These are phyloP conservation scores for Pseudopleuronectes americanus DNA, from an alignment of 2,797 vertebrate genomes.

Conservation along the genomic window DNA sequence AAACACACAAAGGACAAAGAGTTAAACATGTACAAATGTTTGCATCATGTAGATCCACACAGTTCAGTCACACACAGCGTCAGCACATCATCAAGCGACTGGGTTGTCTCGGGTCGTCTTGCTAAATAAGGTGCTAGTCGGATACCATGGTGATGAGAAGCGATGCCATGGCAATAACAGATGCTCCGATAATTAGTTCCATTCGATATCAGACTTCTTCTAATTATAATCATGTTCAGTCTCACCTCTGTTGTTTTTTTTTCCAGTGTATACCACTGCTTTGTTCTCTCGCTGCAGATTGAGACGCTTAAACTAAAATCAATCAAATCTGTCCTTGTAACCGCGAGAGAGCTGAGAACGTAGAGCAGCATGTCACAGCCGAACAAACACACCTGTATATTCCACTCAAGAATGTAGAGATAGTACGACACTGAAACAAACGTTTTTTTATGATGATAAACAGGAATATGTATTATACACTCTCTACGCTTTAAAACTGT, in stretches of 20 bases:
- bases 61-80: background rate
- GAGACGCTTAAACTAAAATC: conserved; percentile 49
- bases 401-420: conserved; percentile 8
- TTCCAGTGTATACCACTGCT: background rate
- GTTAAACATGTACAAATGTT: conserved; percentile 5
- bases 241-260: conserved; percentile 19
- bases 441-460: too few species aligned
- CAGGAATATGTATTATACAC: too few species aligned
- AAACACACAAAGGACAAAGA: conserved; percentile 23
- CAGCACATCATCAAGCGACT: conserved; percentile 11
- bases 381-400: conserved; percentile 16
- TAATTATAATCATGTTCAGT: conserved; percentile 37
- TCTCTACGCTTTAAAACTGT: too few species aligned
- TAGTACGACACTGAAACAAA: background rate
- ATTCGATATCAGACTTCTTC: conserved; percentile 27
- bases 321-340: conserved; percentile 46
- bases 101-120: conserved; percentile 37
- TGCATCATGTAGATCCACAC: background rate
- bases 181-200: conserved; percentile 21
- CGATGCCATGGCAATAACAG: conserved; percentile 32
- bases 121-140: conserved; percentile 36
- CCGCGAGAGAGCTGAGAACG: conserved; percentile 10
- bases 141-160: conserved; percentile 57
- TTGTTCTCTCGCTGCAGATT: conserved; percentile 46
- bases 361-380: conserved; percentile 18